Conservation (phyloP, 2,113 vertebrate genomes). For the Dolichotis patagonum region DNA sequence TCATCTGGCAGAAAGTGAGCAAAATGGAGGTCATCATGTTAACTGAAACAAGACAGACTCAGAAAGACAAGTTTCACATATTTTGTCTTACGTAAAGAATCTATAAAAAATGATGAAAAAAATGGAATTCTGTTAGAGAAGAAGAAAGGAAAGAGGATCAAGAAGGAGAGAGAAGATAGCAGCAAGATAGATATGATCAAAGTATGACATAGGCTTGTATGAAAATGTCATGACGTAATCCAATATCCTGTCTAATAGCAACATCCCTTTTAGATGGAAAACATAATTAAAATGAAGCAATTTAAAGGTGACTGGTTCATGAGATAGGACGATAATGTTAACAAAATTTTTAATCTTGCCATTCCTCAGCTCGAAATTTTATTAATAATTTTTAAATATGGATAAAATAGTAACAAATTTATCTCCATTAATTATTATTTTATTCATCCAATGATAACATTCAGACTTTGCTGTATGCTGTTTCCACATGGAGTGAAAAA, state of each 20-base stretch:
- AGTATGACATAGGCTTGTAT: background rate
- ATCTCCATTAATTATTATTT: background rate
- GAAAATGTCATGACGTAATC: background rate
- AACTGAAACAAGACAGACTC: background rate
- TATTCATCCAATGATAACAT: background rate
- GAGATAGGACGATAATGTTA: background rate
- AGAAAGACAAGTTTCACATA: background rate
- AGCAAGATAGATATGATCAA: background rate
- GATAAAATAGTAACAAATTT: background rate
- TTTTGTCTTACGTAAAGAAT: background rate
- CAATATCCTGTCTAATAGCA: background rate
- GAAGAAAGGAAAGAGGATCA: background rate
- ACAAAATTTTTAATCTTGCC: background rate
- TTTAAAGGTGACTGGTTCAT: background rate
- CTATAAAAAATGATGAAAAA: background rate
- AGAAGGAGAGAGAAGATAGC: background rate
- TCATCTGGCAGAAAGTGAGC: background rate
- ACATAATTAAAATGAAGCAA: background rate
- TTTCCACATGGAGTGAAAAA: background rate
- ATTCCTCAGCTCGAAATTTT: background rate
- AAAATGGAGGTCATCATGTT: background rate
- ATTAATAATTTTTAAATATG: background rate
- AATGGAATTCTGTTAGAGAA: background rate
- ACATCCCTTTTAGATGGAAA: background rate
- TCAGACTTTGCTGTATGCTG: background rate